A percentile compares a stretch with the other conserved stretches of the same genome.
phyloP scores from a whole-genome alignment of 2,797 vertebrate species.

The Tiaroga cobitis region DNA sequence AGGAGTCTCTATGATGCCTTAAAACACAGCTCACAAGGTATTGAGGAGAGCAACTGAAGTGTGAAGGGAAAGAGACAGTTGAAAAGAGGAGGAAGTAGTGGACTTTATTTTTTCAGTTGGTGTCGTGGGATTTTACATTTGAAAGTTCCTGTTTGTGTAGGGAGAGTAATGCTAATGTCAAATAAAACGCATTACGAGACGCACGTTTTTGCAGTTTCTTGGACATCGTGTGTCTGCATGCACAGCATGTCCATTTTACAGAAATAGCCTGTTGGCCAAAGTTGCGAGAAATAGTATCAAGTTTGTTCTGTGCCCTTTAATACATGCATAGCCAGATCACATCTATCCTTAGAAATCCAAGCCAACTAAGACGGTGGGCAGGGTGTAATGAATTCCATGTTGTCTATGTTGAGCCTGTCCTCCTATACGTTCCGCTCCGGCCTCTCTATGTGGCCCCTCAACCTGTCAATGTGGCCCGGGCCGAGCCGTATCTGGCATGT shows the following conservation, averaged over 20 bases:
- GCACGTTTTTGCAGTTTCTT: background rate
- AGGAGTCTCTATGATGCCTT: background rate
- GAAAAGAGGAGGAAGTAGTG: constrained; percentile 27
- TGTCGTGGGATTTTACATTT: constrained; percentile 22
- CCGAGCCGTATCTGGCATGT: constrained; percentile 18
- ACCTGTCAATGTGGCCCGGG: constrained; percentile 6
- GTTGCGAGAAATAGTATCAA: constrained; percentile 22
- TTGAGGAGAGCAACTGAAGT: constrained; percentile 4
- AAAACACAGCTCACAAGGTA: background rate
- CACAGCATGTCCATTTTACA: background rate
- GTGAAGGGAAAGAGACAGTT: constrained; percentile 11
- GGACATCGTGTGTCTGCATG: background rate
- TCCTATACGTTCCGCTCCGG: background rate
- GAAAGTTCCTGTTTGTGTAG: constrained; percentile 33
- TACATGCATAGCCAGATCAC: constrained; percentile 38
- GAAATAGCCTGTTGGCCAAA: constrained; percentile 20
- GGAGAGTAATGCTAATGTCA: background rate
- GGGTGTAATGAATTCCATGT: constrained; percentile 38
- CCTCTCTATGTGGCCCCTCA: constrained; percentile 1
- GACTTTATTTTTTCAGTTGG: constrained; percentile 40
- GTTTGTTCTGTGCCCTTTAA: constrained; percentile 42
- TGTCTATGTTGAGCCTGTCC: constrained; percentile 33
- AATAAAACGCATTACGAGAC: background rate
- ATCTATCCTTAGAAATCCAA: constrained; percentile 48
- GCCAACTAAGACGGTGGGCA: constrained; percentile 33